A percentile compares a stretch with the other conserved stretches of the same genome.
Evolutionary conservation across 2,113 vertebrate species (phyloP).

Genomic region (Semnornis frantzii): DNA sequence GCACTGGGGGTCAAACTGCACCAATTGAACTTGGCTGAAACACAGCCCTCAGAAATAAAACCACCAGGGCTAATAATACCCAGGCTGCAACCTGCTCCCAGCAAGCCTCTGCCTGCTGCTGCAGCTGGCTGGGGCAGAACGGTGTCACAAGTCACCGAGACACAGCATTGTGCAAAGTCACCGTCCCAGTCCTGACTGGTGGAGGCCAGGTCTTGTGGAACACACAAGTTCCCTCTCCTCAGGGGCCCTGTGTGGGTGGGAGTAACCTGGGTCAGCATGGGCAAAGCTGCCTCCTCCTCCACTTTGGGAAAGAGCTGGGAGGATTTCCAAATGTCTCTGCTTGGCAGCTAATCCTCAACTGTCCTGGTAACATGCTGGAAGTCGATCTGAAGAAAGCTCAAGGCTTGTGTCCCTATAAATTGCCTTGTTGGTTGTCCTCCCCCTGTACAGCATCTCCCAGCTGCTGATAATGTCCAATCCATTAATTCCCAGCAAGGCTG

Average conservation of each 20-base stretch:
- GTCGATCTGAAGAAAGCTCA: neutral
- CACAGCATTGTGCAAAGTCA: neutral
- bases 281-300: neutral
- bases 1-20: neutral
- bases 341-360: neutral
- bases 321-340: neutral
- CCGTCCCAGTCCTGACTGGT: fast-evolving
- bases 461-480: neutral
- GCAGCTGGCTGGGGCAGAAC: neutral
- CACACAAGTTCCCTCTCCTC: neutral
- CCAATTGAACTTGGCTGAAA: neutral
- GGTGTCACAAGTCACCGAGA: fast-evolving
- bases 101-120: neutral
- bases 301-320: neutral
- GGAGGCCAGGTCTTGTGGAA: fast-evolving
- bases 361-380: neutral
- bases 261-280: neutral
- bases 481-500: neutral
- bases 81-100: neutral
- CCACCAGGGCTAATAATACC: neutral
- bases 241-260: neutral
- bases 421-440: neutral
- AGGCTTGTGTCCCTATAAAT: neutral
- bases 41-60: neutral
- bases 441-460: neutral